Conservation (phyloP, 2,113 vertebrate species). For the Rissa tridactyla region DNA sequence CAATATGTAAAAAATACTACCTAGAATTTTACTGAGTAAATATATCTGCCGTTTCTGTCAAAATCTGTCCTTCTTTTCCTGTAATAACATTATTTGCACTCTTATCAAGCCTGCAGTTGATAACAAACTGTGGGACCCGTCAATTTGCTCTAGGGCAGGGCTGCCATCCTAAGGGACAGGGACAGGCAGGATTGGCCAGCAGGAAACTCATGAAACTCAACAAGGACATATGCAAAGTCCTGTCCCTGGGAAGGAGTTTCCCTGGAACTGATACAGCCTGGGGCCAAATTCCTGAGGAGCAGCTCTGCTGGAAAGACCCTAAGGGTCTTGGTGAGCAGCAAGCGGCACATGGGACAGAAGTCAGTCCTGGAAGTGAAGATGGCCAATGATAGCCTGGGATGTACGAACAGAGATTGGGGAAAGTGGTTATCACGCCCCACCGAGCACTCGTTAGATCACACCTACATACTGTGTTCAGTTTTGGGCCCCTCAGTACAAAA, state of each 20-base stretch:
- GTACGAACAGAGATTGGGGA: background rate
- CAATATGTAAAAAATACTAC: background rate
- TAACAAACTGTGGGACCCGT: background rate
- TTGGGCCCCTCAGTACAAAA: background rate
- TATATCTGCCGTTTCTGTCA: background rate
- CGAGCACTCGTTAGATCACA: background rate
- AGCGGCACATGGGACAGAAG: background rate
- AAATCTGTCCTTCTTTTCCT: background rate
- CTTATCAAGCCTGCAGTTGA: background rate
- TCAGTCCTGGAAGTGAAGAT: background rate
- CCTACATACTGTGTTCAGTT: background rate
- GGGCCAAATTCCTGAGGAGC: background rate
- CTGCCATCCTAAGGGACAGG: background rate
- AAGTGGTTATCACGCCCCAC: background rate
- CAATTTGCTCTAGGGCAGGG: background rate
- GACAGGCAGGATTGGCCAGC: fast-evolving
- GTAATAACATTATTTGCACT: background rate
- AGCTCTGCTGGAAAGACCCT: background rate
- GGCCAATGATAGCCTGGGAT: background rate
- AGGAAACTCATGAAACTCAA: background rate
- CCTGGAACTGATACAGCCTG: background rate
- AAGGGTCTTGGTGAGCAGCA: background rate
- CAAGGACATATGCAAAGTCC: background rate
- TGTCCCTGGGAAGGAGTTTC: background rate
- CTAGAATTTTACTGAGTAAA: background rate